phyloP scores from a whole-genome alignment of 1,140 invertebrate genomes.

The Chironomus striatipennis region DNA sequence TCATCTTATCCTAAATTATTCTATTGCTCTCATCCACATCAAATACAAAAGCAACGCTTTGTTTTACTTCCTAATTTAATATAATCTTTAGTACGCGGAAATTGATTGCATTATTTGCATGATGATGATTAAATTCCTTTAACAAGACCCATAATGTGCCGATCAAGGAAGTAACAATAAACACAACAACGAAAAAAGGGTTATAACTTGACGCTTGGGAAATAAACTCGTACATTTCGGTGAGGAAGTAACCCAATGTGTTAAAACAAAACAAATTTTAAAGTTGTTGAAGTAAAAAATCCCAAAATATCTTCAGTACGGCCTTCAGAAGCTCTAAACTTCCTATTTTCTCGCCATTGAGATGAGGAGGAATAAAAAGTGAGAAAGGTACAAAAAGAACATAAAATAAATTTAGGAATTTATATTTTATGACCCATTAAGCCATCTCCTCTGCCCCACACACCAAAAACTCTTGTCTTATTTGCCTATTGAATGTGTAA shows the following conservation, averaged over 20 bases:
- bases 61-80: not conserved
- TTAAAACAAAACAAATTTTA: no score
- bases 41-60: not conserved
- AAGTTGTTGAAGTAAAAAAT: no score
- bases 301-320: no score
- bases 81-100: not conserved
- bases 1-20: not conserved
- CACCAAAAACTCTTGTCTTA: constrained; percentile 1
- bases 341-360: no score
- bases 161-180: no score
- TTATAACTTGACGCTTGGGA: not conserved
- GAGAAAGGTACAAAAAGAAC: constrained; percentile 6
- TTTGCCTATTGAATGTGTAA: not conserved
- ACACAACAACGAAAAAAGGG: no score
- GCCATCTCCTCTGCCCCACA: not conserved
- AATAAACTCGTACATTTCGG: no score
- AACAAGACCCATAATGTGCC: not conserved
- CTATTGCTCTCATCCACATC: no score
- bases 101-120: constrained; percentile 2
- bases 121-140: not conserved
- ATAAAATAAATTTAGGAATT: constrained; percentile 15
- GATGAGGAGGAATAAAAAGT: not conserved
- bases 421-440: constrained; percentile 22
- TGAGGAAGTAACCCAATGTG: no score
- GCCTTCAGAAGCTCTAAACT: no score